These are phyloP conservation scores for Pseudomugil tenellus DNA, from an alignment of 2,797 vertebrate species.

Conservation along the genomic window DNA sequence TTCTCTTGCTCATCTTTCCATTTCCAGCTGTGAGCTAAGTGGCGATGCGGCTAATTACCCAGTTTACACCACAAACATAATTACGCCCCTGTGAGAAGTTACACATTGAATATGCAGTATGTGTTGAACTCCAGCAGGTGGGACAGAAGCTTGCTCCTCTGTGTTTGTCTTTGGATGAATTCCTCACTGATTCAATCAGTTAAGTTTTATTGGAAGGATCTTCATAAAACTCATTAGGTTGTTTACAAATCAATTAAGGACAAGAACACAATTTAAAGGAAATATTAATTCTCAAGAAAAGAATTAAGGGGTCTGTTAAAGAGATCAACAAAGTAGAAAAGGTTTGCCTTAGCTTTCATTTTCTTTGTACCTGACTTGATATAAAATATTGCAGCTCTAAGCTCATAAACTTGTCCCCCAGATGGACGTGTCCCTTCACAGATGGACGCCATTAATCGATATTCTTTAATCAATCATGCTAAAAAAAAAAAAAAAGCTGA, in stretches of 20 bases:
- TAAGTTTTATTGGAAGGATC: constrained; percentile 17
- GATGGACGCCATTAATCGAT: constrained; percentile 45
- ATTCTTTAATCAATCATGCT: background rate
- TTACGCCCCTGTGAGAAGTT: constrained; percentile 64
- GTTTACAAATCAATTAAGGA: constrained; percentile 42
- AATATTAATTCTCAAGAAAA: constrained; percentile 25
- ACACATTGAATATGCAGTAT: constrained; percentile 28
- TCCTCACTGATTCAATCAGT: constrained; percentile 28
- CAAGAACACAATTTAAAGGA: constrained; percentile 25
- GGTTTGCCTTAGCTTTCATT: constrained; percentile 17
- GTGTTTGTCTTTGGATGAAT: constrained; percentile 8
- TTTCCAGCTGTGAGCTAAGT: constrained; percentile 71
- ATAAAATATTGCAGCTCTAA: constrained; percentile 49
- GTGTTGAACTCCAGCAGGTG: constrained; percentile 20
- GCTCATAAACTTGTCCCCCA: constrained; percentile 59
- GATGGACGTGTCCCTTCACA: constrained; percentile 57
- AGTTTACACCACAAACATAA: constrained; percentile 69
- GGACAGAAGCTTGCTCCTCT: background rate
- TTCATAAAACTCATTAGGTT: constrained; percentile 21
- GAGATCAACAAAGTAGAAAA: constrained; percentile 19
- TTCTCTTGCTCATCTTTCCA: constrained; percentile 24
- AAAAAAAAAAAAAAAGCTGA: background rate
- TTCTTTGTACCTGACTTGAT: constrained; percentile 38
- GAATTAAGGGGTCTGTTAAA: constrained; percentile 20
- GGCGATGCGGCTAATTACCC: constrained; percentile 69